Percentiles rank a stretch among this genome's conserved stretches.
Conservation (phyloP, 2,797 vertebrate genomes). For the Melopsittacus undulatus region DNA sequence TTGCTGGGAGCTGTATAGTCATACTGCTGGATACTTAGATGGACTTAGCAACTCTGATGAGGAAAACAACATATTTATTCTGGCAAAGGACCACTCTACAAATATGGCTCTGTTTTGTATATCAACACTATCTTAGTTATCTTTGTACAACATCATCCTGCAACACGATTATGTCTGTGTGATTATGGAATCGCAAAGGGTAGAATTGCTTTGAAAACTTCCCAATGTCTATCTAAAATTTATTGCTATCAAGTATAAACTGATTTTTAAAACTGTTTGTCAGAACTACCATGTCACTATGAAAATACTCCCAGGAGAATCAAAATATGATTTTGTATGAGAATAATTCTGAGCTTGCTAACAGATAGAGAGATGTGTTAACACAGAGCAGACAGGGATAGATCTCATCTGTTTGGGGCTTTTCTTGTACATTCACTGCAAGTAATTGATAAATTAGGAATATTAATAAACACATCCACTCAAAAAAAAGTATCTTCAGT, state of each 20-base stretch:
- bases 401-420: background rate
- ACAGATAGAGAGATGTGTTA: background rate
- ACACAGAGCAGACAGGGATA: background rate
- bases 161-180: background rate
- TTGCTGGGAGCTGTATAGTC: background rate
- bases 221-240: background rate
- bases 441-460: background rate
- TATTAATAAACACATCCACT: background rate
- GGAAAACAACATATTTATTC: background rate
- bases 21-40: background rate
- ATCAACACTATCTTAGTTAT: background rate
- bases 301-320: background rate
- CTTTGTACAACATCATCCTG: background rate
- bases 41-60: background rate
- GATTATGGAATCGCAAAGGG: background rate
- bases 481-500: background rate
- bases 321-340: background rate
- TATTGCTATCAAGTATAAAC: background rate
- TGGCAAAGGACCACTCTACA: background rate
- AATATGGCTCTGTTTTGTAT: background rate
- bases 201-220: background rate
- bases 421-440: background rate
- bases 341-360: background rate
- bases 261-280: background rate
- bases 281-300: background rate